These are phyloP conservation scores for Pangasius larnaudii DNA, from an alignment of 2,797 vertebrate genomes.

Conservation along the genomic window DNA sequence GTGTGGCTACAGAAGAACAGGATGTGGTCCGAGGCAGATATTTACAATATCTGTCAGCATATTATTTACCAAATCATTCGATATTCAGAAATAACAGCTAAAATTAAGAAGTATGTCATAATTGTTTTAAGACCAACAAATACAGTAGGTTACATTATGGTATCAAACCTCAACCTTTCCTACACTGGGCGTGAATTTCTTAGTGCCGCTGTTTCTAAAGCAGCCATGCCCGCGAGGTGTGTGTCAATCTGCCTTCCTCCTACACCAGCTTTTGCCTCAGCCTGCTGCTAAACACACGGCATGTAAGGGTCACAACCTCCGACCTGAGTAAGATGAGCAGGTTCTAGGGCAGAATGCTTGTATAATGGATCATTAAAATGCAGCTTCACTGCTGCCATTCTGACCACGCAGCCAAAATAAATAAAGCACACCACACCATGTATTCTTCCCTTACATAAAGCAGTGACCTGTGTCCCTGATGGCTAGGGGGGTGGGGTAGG, in stretches of 20 bases:
- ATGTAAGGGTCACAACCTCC: constrained; percentile 45
- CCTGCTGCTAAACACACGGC: constrained; percentile 40
- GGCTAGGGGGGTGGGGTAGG: constrained; percentile 1
- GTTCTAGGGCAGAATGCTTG: constrained; percentile 42
- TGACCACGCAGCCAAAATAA: constrained; percentile 52
- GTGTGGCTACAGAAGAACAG: background rate
- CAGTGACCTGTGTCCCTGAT: constrained; percentile 45
- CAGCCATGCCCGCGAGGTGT: constrained; percentile 20
- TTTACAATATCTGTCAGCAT: background rate
- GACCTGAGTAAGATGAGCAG: constrained; percentile 51
- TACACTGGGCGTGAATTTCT: background rate
- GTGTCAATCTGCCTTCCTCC: constrained; percentile 31
- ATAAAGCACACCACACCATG: constrained; percentile 42
- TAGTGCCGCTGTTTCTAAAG: constrained; percentile 29
- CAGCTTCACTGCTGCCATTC: constrained; percentile 53
- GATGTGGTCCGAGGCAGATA: background rate
- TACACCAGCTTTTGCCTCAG: constrained; percentile 24
- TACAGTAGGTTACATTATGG: background rate
- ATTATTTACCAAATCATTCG: background rate
- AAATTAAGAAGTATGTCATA: too few species aligned
- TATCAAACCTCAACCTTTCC: background rate
- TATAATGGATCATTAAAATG: constrained; percentile 60
- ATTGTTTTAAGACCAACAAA: background rate
- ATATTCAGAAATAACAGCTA: background rate
- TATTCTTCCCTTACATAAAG: constrained; percentile 46